Evolutionary conservation across 1,140 invertebrate genomes (phyloP).

Genomic region (Drosophila serrata): DNA sequence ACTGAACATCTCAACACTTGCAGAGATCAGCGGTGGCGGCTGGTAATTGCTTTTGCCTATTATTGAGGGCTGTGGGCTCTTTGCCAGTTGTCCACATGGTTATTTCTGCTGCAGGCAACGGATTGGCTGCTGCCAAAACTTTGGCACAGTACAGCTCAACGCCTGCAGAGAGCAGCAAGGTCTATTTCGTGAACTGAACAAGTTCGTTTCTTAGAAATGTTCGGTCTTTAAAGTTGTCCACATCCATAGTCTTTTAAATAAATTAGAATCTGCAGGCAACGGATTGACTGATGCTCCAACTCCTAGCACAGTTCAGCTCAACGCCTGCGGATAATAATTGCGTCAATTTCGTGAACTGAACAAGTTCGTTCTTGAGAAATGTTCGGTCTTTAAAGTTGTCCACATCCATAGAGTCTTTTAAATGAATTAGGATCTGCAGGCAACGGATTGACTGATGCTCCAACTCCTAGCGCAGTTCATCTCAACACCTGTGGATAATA

Average conservation of each 20-base stretch:
- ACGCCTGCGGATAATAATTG: constrained; percentile 56
- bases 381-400: constrained; percentile 77
- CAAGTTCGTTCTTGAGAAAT: constrained; percentile 60
- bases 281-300: constrained; percentile 56
- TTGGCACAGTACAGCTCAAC: constrained; percentile 56
- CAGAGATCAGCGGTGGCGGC: constrained; percentile 41
- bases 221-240: constrained; percentile 76
- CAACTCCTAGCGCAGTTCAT: constrained; percentile 42
- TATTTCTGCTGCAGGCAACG: constrained; percentile 51
- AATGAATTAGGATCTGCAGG: constrained; percentile 23
- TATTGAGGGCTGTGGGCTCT: constrained; percentile 7
- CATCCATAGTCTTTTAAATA: background rate
- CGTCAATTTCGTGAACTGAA: constrained; percentile 76
- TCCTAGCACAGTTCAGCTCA: constrained; percentile 52
- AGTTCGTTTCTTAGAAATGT: constrained; percentile 64
- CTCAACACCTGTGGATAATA: constrained; percentile 57
- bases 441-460: constrained; percentile 63
- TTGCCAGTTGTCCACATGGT: constrained; percentile 9
- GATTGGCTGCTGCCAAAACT: constrained; percentile 54
- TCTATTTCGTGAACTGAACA: constrained; percentile 76
- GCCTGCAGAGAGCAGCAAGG: constrained; percentile 54
- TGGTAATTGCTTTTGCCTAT: constrained; percentile 17
- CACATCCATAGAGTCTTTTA: constrained; percentile 17
- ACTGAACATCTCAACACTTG: constrained; percentile 66
- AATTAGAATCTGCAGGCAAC: constrained; percentile 44